Base-by-base conservation (phyloP, 2,888 invertebrate genomes). In the Troilus luridus region DNA sequence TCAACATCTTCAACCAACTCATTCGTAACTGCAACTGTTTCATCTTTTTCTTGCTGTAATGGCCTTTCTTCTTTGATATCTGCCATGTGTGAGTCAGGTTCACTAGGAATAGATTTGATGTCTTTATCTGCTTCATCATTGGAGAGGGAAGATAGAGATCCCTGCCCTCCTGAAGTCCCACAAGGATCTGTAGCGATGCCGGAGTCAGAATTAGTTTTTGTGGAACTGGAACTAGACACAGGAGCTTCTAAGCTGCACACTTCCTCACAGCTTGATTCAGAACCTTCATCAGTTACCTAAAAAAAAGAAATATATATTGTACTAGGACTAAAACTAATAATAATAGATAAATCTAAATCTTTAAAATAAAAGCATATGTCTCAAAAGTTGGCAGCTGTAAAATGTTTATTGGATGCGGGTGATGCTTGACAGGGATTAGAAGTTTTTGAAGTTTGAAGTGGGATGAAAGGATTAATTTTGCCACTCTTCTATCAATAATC, bases 261-360 rank as follows among this genome's bases (percentile, higher is more conserved):
- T 41, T 93, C 93, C 77, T 93, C 93, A 88, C 93, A 92, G 89
- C 93, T 93, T 58, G 93, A 93, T 90, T 93, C 93, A 24, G 93
- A 93, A n/a, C 93, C 93, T 85, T 93, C 93, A 88, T 93, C 93
- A 24, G 93, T 92, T 6, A 93, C 93, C 93, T 93, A 91, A 91
- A 91, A 91, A 59, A 5, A 21, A 90, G 60, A 54, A 12, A 27
- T 19, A 67, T 72, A 72, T 64, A 72, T 56, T 72, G 1, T 14
- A 19, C 54, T 41, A 1, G 56, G 17, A 59, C 3, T 21, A 24
- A 59, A 59, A 21, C 2, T 12, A 0, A 27, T 1, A 12, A 72
- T 72, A 27, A 72, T 72, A 10, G 3, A 27, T 19, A 72, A 72
- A 72, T 27, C 0, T 27, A 27, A 27, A 21, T n/a, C 21, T 21